Evolutionary conservation across 2,888 invertebrate species (phyloP), one percentile per base, ranked within the genome.

Genomic region (Agonopterix alstromeriana): DNA sequence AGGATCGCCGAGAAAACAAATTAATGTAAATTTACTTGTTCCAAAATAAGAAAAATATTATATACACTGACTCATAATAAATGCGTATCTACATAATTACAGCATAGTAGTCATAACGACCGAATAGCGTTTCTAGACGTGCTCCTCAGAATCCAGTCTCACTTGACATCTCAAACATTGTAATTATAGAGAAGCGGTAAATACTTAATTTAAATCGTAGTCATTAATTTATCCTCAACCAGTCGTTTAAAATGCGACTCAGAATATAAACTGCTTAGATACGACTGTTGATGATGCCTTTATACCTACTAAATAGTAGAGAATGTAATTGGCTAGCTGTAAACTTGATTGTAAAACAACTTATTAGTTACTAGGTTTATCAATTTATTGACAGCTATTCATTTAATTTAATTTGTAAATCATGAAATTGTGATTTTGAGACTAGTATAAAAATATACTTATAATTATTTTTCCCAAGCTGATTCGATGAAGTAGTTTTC

Each of bases 1-100:
- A 67, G 63, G 63, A 70, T 72, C 57, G 58, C 58, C 50, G 60
- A 58, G 63, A 65, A 57, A 58, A 67, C 66, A 63, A 67, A 67
- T 65, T 76, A 63, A 66, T 63, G 61, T 61, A 54, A 58, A 57
- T 59, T 53, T 50, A 49, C 54, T 50, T 40, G 45, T 46, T 50
- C 48, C 48, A 52, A 57, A 63, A 54, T 49, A 49, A 50, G 52
- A 53, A 58, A 54, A 55, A 54, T 45, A 49, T 10, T 35, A 42
- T 48, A 42, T 35, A 47, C 45, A 54, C 51, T 47, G 52, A 48
- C 48, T 46, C 48, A n/a, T 54, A 48, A 42, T 49, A 48, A 48
- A 42, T 49, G 48, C 45, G 52, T 54, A n/a, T n/a, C n/a, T n/a
- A 54, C 49, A 50, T 53, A 49, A 48, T 48, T 53, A 50, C 50